These are phyloP conservation scores for Lathronympha strigana DNA, from an alignment of 2,888 invertebrate species.

Conservation along the genomic window DNA sequence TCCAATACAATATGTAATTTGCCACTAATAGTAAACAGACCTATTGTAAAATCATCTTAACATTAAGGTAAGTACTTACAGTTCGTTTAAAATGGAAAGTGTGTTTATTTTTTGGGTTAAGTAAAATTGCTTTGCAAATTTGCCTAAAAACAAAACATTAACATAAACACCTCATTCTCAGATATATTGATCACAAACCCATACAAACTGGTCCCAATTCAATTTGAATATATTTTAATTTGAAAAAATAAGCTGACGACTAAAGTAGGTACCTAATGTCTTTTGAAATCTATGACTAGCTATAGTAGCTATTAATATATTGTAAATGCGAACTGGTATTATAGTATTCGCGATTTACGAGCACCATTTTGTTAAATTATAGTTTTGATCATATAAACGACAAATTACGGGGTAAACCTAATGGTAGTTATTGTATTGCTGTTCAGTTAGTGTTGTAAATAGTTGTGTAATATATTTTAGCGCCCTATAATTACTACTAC, in stretches of 20 bases:
- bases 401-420: background rate
- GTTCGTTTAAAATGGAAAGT: too few species aligned
- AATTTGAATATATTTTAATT: background rate
- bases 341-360: slow-evolving; percentile 6
- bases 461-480: too few species aligned
- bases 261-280: background rate
- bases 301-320: too few species aligned
- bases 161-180: background rate
- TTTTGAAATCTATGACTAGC: too few species aligned
- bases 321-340: slow-evolving; percentile 16
- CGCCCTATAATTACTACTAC: too few species aligned
- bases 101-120: background rate
- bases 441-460: too few species aligned
- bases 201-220: slow-evolving; percentile 12
- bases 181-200: background rate
- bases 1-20: too few species aligned
- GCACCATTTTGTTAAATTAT: background rate
- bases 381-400: background rate
- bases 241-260: background rate
- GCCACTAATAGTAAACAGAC: too few species aligned
- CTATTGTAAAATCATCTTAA: too few species aligned
- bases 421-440: background rate
- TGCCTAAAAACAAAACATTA: background rate
- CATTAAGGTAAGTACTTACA: too few species aligned
- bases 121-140: background rate